Base-by-base conservation (phyloP, 2,797 vertebrate species). In the Distichodus sexfasciatus region DNA sequence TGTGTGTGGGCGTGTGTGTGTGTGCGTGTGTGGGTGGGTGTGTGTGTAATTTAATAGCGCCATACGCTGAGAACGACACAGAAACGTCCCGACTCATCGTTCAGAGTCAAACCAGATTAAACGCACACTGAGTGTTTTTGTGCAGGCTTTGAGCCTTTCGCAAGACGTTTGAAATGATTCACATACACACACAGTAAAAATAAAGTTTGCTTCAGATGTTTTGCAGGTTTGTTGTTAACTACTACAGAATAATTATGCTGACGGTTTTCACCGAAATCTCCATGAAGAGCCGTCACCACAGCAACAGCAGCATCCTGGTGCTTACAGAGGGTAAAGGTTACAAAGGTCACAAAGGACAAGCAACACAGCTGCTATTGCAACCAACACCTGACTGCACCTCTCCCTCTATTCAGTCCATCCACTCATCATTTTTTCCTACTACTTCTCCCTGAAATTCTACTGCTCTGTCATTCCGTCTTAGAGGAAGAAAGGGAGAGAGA, bases 61-160 rank as follows among this genome's bases (percentile, higher is more conserved):
- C 2, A 53, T 14, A 9, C 24, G 24, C 31, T 12, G 48, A 48
- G 61, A 41, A 24, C 31, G 44, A 50, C 61, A 50, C 29, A 3
- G 15, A 33, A 57, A 47, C 46, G 48, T 46, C 61, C 43, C 48
- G 54, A 65, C 31, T 64, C 69, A 71, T 71, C 54, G 47, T 15
- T 53, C 61, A 19, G 11, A 71, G 50, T 58, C 60, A 57, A 23
- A 48, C 50, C 61, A 71, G 21, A 48, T 71, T 64, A 65, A 64
- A 65, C 29, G 19, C 61, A 57, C 3, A 3, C 60, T 11, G 48
- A 63, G 59, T 43, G 40, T 55, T 44, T n/a, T 57, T 46, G 40
- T 46, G 19, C 40, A 55, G 28, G 14, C 64, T 66, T 3, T 50
- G 14, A 46, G 40, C 35, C 29, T 43, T 44, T 19, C 54, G 40